phyloP scores from a whole-genome alignment of 2,888 invertebrate species.

The Rhagonycha fulva region DNA sequence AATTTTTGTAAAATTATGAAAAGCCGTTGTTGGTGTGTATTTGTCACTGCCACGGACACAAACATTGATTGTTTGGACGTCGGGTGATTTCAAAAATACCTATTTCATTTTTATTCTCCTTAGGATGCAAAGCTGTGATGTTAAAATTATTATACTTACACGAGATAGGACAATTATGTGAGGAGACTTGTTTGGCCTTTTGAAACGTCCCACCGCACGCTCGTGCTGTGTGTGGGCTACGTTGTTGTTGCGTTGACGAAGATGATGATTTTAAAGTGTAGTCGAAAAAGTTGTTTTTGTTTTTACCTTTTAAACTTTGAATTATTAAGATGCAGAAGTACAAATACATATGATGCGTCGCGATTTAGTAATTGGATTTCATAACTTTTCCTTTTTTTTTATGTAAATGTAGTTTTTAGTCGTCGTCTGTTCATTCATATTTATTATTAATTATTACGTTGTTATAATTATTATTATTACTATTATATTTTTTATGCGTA shows the following conservation, averaged over 20 bases:
- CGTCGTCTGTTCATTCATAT: constrained; percentile 10
- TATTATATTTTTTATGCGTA: constrained; percentile 16
- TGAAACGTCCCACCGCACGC: not conserved
- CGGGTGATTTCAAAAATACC: constrained; percentile 14
- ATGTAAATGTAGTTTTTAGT: not conserved
- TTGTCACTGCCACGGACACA: constrained; percentile 46
- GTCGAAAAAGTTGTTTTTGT: not conserved
- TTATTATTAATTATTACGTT: constrained; percentile 17
- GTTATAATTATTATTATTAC: not conserved
- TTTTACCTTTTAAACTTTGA: constrained; percentile 25
- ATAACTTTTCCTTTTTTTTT: constrained; percentile 30
- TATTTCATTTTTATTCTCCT: constrained; percentile 8
- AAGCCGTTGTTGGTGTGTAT: constrained; percentile 41
- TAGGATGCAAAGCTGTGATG: constrained; percentile 47
- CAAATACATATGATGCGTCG: constrained; percentile 39
- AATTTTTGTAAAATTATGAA: constrained; percentile 41
- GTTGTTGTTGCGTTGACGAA: not conserved
- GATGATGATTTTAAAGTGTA: not conserved
- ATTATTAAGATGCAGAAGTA: constrained; percentile 40
- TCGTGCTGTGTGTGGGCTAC: not conserved
- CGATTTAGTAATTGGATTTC: constrained; percentile 34
- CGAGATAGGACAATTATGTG: too few relatives aligned
- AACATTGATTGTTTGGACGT: not conserved
- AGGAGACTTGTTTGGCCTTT: constrained; percentile 49
- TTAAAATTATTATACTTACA: constrained; percentile 44